Base-by-base conservation (phyloP, 2,797 vertebrate species). In the Podargus strigoides region DNA sequence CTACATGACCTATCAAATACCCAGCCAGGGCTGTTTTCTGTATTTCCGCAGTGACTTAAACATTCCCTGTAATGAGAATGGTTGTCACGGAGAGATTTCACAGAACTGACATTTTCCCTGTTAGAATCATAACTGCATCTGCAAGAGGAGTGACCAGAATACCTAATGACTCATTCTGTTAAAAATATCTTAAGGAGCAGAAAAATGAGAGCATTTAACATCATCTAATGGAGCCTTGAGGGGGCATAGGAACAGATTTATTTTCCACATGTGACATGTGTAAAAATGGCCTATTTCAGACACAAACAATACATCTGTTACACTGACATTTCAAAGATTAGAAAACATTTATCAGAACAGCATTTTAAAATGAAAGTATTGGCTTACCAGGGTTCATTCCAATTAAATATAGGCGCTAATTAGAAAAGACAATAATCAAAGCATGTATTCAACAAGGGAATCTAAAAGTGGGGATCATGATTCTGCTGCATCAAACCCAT, bases 101-200 rank as follows among this genome's bases (percentile, higher is more conserved):
- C 52, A 87, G 20, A 85, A 80, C 2, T 89, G 63, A 80, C 69
- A 69, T 93, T 95, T 90, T 96, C 49, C 53, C 68, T 32, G 41
- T 74, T 85, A 93, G 77, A 94, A 78, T 95, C 89, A 53, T 92
- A 85, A 67, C 73, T 89, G 70, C 69, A 82, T 80, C 68, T 88
- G 84, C 67, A 84, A 60, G 34, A 90, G 23, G 16, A 93, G 66
- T 96, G 92, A 95, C 91, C 94, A 96, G 90, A 96, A 96, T 93
- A 88, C 80, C 68, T 93, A 92, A 92, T 97, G 94, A 96, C 27
- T 96, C 92, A 93, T 67, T 9, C 74, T 41, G 68, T 75, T 89
- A 87, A 93, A 97, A 96, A 93, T 89, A 89, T 80, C 90, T 75
- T 62, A 70, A 92, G 50, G 22, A 95, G 79, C 36, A 95, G 85